These are phyloP conservation scores for Tetrapedia diversipes DNA, from an alignment of 2,888 invertebrate species.

Conservation along the genomic window DNA sequence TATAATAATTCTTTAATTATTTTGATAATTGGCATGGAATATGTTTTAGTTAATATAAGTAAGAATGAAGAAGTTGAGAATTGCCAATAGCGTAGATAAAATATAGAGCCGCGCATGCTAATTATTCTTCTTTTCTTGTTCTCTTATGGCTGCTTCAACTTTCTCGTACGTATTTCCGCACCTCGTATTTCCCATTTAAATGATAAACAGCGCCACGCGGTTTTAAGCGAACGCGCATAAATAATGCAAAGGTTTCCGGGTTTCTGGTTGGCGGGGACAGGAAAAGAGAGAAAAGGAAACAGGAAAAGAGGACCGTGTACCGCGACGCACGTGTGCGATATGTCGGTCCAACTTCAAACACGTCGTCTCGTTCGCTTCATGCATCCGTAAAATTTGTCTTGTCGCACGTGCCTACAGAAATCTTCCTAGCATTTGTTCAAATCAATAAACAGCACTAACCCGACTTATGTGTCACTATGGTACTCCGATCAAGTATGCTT, in stretches of 20 bases:
- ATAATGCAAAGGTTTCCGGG: constrained; percentile 29
- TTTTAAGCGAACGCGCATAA: constrained; percentile 26
- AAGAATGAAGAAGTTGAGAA: no score
- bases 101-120: no score
- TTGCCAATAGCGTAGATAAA: no score
- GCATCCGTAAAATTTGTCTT: constrained; percentile 3
- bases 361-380: neutral
- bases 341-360: neutral
- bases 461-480: no score
- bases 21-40: no score
- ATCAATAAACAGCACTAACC: constrained; percentile 25
- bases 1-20: no score
- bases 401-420: constrained; percentile 8
- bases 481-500: constrained; percentile 1
- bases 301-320: neutral
- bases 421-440: constrained; percentile 29
- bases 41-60: no score
- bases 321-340: neutral
- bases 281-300: neutral
- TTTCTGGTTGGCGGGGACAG: neutral
- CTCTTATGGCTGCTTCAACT: neutral
- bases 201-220: constrained; percentile 14
- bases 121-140: neutral
- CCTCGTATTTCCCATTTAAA: constrained; percentile 14
- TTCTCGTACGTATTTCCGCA: neutral